Evolutionary conservation across 2,113 vertebrate species (phyloP).

Genomic region (Pleuronectes platessa): DNA sequence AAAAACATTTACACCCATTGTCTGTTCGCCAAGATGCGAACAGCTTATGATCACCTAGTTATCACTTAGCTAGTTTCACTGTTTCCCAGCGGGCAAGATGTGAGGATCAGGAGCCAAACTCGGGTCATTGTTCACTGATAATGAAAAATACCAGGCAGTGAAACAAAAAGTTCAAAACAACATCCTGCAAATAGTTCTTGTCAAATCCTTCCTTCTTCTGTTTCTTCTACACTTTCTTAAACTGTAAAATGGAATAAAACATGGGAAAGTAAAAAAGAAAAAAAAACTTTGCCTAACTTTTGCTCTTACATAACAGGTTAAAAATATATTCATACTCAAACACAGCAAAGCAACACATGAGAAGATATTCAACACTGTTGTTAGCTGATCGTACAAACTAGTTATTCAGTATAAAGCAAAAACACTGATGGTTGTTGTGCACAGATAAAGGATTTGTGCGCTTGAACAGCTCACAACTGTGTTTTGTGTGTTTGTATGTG

Average conservation of each 20-base stretch:
- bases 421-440: not conserved
- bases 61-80: constrained; percentile 23
- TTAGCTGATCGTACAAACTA: not conserved
- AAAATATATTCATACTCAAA: constrained; percentile 3
- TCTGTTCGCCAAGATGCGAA: constrained; percentile 6
- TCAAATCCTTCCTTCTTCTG: no score
- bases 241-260: not conserved
- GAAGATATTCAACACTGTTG: not conserved
- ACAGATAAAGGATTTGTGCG: not conserved
- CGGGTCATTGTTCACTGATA: no score
- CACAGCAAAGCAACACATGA: not conserved
- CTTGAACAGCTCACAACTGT: not conserved
- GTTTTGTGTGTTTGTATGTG: not conserved
- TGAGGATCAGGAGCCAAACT: no score
- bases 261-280: not conserved
- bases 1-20: no score
- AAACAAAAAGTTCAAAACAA: no score
- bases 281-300: not conserved
- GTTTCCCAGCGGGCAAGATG: no score
- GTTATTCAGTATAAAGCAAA: constrained; percentile 1
- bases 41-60: constrained; percentile 29
- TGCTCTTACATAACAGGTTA: not conserved
- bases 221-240: no score
- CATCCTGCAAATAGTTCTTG: no score
- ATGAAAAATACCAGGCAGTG: no score